These are phyloP conservation scores for Agrochola lychnidis DNA, from an alignment of 2,888 invertebrate species.

Conservation along the genomic window DNA sequence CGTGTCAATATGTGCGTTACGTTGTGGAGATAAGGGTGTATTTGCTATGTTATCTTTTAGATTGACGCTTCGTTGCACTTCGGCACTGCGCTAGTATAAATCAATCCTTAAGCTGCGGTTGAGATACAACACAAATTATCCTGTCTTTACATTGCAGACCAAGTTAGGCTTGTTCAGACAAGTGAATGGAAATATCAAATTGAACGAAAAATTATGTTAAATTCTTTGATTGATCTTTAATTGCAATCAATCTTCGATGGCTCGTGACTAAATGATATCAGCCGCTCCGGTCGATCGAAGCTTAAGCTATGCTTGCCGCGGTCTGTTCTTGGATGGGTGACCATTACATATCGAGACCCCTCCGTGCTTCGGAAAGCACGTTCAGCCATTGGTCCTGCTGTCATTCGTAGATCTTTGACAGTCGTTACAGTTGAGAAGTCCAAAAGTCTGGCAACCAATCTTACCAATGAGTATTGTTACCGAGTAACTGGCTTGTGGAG, in stretches of 20 bases:
- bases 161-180: conserved; percentile 6
- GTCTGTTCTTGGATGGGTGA: not conserved
- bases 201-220: not conserved
- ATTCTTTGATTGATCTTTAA: conserved; percentile 16
- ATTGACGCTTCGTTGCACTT: not conserved
- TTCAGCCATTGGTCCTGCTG: not conserved
- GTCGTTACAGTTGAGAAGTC: not conserved
- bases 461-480: not conserved
- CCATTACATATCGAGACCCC: too few relatives aligned
- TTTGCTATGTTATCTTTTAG: not conserved
- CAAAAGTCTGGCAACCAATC: not conserved
- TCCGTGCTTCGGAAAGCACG: not conserved
- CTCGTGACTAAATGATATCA: not conserved
- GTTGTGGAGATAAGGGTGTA: not conserved
- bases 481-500: not conserved
- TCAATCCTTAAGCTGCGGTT: not conserved
- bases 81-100: not conserved
- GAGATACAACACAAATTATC: not conserved
- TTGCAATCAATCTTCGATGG: not conserved
- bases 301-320: not conserved
- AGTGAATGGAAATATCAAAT: not conserved
- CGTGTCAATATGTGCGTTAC: not conserved
- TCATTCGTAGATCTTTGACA: not conserved
- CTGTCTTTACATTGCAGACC: conserved; percentile 4
- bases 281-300: not conserved